Conservation (phyloP, 1,140 invertebrate genomes). For the Zaprionus camerounensis region DNA sequence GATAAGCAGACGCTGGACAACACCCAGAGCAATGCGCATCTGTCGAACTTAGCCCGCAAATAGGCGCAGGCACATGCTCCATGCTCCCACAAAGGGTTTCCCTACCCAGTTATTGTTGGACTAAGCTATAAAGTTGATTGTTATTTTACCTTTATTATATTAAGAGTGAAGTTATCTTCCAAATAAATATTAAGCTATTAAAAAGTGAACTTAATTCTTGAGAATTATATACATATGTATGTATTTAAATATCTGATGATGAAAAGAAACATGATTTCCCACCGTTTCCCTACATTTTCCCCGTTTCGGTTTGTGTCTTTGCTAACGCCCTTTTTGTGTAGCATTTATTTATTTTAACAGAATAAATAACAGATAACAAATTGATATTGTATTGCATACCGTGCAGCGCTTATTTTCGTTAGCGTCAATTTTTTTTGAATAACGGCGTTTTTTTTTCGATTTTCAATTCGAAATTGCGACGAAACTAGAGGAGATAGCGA, state of each 20-base stretch:
- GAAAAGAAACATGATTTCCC: background rate
- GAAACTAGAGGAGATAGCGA: too few species aligned
- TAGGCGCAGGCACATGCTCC: constrained; percentile 16
- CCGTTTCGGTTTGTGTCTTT: constrained; percentile 11
- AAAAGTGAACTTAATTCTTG: background rate
- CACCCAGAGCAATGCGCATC: constrained; percentile 73
- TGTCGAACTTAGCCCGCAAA: constrained; percentile 43
- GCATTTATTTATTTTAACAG: too few species aligned
- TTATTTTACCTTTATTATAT: constrained; percentile 17
- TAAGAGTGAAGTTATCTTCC: constrained; percentile 29
- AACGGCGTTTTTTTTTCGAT: too few species aligned
- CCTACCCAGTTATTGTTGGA: constrained; percentile 32
- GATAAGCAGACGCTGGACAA: constrained; percentile 78
- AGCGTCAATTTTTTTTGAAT: too few species aligned
- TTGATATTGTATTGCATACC: too few species aligned
- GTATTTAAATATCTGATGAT: too few species aligned
- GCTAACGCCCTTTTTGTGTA: too few species aligned
- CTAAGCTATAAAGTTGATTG: constrained; percentile 44
- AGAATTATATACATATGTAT: too few species aligned
- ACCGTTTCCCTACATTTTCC: background rate
- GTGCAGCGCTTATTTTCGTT: too few species aligned
- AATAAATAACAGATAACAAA: too few species aligned
- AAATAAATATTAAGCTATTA: constrained; percentile 45
- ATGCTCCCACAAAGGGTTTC: background rate
- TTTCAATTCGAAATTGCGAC: too few species aligned